phyloP scores from a whole-genome alignment of 1,140 invertebrate genomes.

The Tetragnatha versicolor region DNA sequence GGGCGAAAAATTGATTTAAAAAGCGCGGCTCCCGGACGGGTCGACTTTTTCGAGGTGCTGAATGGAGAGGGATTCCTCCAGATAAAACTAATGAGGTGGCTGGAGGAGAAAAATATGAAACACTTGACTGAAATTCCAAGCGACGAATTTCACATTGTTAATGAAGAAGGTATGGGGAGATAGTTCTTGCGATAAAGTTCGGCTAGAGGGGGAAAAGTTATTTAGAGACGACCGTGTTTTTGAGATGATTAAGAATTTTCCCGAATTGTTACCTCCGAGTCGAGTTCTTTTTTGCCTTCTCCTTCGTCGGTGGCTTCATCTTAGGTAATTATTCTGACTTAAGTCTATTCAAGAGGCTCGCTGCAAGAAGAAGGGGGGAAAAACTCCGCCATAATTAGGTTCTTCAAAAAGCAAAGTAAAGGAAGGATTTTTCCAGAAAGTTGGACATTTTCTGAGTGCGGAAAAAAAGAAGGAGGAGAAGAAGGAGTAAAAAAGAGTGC shows the following conservation, averaged over 20 bases:
- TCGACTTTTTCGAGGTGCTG: no score
- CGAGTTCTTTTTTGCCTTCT: neutral
- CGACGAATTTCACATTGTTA: constrained; percentile 34
- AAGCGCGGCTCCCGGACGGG: no score
- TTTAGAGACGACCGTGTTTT: constrained; percentile 11
- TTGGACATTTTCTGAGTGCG: neutral
- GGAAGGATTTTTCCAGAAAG: constrained; percentile 7
- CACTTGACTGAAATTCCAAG: constrained; percentile 11
- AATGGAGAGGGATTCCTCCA: no score
- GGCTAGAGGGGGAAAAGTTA: neutral
- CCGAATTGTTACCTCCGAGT: constrained; percentile 20
- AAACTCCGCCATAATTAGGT: constrained; percentile 26
- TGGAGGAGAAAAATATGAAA: constrained; percentile 13
- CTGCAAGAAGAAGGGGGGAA: neutral
- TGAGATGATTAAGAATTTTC: constrained; percentile 22
- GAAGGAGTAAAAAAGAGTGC: neutral
- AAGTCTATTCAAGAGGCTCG: neutral
- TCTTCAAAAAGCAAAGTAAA: neutral
- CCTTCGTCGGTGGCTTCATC: constrained; percentile 9
- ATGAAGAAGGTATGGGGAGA: constrained; percentile 7
- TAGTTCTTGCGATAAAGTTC: constrained; percentile 1
- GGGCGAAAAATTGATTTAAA: no score
- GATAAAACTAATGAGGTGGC: constrained; percentile 35
- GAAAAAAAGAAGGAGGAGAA: neutral
- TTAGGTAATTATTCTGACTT: constrained; percentile 23